Evolutionary conservation across 1,140 invertebrate genomes (phyloP), one percentile per base, ranked within the genome.

Genomic region (Drosophila virilis): DNA sequence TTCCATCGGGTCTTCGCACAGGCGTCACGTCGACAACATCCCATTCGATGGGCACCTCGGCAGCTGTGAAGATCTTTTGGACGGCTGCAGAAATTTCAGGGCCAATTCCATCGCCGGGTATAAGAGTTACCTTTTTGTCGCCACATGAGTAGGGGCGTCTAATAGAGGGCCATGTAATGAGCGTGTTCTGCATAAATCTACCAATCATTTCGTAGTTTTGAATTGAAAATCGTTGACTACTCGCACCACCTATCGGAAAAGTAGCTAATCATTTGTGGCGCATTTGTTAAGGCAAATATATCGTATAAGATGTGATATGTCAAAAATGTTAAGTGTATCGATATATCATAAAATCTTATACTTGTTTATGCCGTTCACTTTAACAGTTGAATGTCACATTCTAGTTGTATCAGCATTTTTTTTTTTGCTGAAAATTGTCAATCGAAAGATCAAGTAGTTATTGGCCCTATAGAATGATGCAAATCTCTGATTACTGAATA

Each of bases 31-130:
- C 99, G 2, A 99, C 99, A 52, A 96, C 93, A 93, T 99, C 99
- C 99, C 99, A 99, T 92, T 98, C 96, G 86, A 99, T 98, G 7
- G 99, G 99, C 10, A 98, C 98, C 90, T 97, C 96, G 67, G 99
- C 98, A 78, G 97, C 95, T 71, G 95, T 94, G 93, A 99, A 99
- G 78, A 99, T 99, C 93, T 99, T 97, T 93, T 99, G 98, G 10
- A 99, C 99, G 66, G 98, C 96, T 10, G 96, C 95, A 1, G 98
- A 99, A 83, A 99, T 99, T 94, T 99, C 99, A 9, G 98, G 98
- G 22, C 99, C 99, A 92, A 99, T 99, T 65, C 99, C 99, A 96
- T 99, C 98, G 50, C 99, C 99, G 58, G 99, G 99, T 80, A 99
- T 97, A 17, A 97, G 92, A 10, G 97, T 97, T 69, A 96, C 96